A percentile compares a stretch with the other conserved stretches of the same genome.
Evolutionary conservation across 2,888 invertebrate species (phyloP).

Genomic region (Selenia dentaria): DNA sequence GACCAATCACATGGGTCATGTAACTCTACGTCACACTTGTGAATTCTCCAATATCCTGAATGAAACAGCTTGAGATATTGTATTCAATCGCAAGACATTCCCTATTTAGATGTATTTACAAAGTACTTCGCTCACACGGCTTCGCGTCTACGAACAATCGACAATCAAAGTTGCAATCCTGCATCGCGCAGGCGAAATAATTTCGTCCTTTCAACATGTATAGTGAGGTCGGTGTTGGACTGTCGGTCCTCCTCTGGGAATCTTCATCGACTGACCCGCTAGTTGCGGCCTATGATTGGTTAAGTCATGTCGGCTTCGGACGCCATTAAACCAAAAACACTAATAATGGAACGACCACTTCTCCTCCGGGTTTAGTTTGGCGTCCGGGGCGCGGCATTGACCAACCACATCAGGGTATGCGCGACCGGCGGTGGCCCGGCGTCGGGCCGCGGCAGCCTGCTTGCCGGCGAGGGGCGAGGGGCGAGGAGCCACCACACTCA

Average conservation of each 20-base stretch:
- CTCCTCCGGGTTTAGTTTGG: slow-evolving; percentile 24
- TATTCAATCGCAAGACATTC: neutral
- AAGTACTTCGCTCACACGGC: neutral
- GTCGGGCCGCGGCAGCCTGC: slow-evolving; percentile 31
- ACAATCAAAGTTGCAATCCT: slow-evolving; percentile 8
- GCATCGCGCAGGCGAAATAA: slow-evolving; percentile 29
- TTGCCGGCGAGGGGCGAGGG: slow-evolving; percentile 21
- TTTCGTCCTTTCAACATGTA: neutral
- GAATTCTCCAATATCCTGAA: slow-evolving; percentile 12
- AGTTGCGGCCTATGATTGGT: slow-evolving; percentile 15
- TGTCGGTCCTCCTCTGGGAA: slow-evolving; percentile 28
- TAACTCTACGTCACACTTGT: slow-evolving; percentile 5
- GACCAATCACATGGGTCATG: slow-evolving; percentile 14
- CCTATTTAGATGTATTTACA: neutral
- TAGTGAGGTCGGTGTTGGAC: neutral
- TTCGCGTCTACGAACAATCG: neutral
- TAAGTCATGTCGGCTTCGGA: slow-evolving; percentile 26
- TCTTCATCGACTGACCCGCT: slow-evolving; percentile 28
- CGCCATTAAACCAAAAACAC: slow-evolving; percentile 10
- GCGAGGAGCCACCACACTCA: neutral
- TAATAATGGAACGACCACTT: slow-evolving; percentile 9
- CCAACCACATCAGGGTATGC: slow-evolving; percentile 17
- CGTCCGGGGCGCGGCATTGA: slow-evolving; percentile 29
- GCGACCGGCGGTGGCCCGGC: slow-evolving; percentile 26
- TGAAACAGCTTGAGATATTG: neutral